Evolutionary conservation across 1,140 invertebrate species (phyloP).

Genomic region (Matsumurasca onukii): DNA sequence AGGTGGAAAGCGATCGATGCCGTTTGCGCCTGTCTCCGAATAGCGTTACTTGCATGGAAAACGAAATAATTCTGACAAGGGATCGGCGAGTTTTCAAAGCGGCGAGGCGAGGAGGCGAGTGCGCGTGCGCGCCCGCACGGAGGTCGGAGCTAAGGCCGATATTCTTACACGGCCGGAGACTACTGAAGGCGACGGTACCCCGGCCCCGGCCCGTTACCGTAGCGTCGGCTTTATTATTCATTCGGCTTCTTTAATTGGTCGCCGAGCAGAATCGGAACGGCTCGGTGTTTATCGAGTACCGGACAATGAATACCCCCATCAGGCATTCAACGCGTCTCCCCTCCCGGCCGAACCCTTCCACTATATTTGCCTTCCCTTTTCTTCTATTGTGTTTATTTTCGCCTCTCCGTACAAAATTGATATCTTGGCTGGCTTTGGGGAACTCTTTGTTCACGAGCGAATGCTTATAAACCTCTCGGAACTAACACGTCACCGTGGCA

Average conservation of each 20-base stretch:
- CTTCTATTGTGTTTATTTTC: slow-evolving; percentile 23
- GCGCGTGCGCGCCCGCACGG: background rate
- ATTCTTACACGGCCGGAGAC: background rate
- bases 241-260: slow-evolving; percentile 25
- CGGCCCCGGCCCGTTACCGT: too few species aligned
- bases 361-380: slow-evolving; percentile 25
- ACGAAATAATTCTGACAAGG: slow-evolving; percentile 3
- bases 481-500: too few species aligned
- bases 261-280: background rate
- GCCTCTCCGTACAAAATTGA: slow-evolving; percentile 18
- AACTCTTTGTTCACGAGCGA: slow-evolving; percentile 10
- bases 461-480: slow-evolving; percentile 21
- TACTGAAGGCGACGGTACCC: too few species aligned
- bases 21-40: background rate
- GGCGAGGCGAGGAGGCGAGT: too few species aligned
- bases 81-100: slow-evolving; percentile 9
- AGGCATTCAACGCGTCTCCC: background rate
- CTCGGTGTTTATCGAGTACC: background rate
- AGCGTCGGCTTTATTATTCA: slow-evolving; percentile 22
- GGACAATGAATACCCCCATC: background rate
- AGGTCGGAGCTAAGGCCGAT: background rate
- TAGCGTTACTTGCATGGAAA: slow-evolving; percentile 1
- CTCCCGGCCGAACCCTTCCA: background rate
- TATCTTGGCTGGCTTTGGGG: slow-evolving; percentile 22
- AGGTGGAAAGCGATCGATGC: background rate